phyloP scores from a whole-genome alignment of 2,113 vertebrate species.

The Leuciscus idus region DNA sequence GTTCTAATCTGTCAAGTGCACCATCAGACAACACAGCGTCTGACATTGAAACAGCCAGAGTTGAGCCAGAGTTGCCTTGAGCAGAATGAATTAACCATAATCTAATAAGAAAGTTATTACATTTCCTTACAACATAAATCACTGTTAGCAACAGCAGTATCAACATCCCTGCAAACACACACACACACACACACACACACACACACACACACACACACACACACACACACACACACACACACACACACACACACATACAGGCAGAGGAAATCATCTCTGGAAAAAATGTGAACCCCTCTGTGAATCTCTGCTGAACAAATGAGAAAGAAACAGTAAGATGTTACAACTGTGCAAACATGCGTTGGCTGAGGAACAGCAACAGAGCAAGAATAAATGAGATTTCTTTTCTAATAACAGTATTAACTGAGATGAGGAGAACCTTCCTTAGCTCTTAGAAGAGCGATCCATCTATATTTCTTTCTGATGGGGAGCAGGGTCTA shows the following conservation, averaged over 20 bases:
- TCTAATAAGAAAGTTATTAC: constrained; percentile 53
- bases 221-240: no score
- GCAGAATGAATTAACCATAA: constrained; percentile 55
- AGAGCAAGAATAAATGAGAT: constrained; percentile 38
- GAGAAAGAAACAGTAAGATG: constrained; percentile 20
- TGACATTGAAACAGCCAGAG: constrained; percentile 36
- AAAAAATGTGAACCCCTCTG: constrained; percentile 31
- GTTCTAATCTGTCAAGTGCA: constrained; percentile 13
- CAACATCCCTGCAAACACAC: constrained; percentile 12
- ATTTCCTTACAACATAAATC: constrained; percentile 56
- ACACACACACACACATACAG: constrained; percentile 21
- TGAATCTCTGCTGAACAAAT: constrained; percentile 34
- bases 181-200: neutral
- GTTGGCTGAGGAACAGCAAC: neutral
- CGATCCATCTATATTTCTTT: constrained; percentile 12
- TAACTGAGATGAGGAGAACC: constrained; percentile 2
- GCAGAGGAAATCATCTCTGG: constrained; percentile 52
- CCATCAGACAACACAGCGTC: constrained; percentile 25
- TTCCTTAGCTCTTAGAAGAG: constrained; percentile 6
- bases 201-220: no score
- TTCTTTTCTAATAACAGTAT: constrained; percentile 44
- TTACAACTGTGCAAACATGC: constrained; percentile 24
- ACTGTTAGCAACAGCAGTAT: constrained; percentile 46
- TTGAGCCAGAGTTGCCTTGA: constrained; percentile 40
- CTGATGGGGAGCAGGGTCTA: neutral